phyloP scores from a whole-genome alignment of 2,888 invertebrate genomes.

The Chymomyza fuscimana region DNA sequence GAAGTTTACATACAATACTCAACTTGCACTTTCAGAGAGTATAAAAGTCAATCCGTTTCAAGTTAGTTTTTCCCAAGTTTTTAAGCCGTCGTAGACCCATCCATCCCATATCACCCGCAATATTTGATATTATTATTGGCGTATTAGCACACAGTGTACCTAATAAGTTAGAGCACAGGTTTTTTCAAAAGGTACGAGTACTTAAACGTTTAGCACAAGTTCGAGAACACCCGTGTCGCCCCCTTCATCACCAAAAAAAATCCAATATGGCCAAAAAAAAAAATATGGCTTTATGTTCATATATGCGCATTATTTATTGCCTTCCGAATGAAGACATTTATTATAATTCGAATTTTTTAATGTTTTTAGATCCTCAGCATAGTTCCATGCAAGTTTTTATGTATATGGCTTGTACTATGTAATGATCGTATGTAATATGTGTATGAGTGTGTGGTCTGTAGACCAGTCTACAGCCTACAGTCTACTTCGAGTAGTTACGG shows the following conservation, averaged over 20 bases:
- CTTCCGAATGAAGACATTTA: conserved; percentile 68
- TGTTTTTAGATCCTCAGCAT: neutral
- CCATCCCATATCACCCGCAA: too few species aligned
- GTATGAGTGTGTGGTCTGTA: neutral
- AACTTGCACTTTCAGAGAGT: too few species aligned
- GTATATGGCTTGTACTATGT: neutral
- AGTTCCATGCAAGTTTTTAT: neutral
- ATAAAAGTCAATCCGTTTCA: too few species aligned
- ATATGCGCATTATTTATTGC: conserved; percentile 68
- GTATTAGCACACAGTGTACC: too few species aligned
- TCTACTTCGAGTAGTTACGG: conserved; percentile 30
- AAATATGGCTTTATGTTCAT: conserved; percentile 32
- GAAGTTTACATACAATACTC: too few species aligned
- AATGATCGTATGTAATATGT: neutral
- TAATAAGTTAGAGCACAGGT: too few species aligned
- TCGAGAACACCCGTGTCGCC: too few species aligned
- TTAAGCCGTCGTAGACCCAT: too few species aligned
- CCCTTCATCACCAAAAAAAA: neutral
- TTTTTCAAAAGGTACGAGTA: too few species aligned
- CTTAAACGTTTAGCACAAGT: too few species aligned
- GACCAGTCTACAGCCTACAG: neutral
- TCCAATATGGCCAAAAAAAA: neutral
- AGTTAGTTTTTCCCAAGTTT: too few species aligned
- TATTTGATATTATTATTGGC: too few species aligned
- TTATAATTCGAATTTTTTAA: conserved; percentile 69